Evolutionary conservation across 2,113 vertebrate genomes (phyloP).

Genomic region (Zosterops borbonicus): DNA sequence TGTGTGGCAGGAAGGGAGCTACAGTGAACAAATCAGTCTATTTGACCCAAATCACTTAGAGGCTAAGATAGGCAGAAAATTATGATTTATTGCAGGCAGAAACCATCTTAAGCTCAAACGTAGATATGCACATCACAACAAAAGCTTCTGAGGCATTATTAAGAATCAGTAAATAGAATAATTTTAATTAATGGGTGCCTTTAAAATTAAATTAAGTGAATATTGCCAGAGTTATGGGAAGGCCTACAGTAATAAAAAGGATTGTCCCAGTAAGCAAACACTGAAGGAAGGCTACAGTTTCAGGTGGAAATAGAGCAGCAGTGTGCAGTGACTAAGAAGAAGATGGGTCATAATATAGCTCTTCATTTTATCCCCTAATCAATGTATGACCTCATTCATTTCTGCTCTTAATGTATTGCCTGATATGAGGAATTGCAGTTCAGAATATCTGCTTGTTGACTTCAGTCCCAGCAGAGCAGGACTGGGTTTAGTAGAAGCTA

Average conservation of each 20-base stretch:
- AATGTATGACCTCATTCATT: not conserved
- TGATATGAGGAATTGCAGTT: not conserved
- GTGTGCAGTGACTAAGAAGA: not conserved
- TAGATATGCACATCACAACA: not conserved
- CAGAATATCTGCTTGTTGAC: not conserved
- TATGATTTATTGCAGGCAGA: conserved; percentile 28
- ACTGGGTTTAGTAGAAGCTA: not conserved
- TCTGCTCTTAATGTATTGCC: not conserved
- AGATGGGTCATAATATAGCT: not conserved
- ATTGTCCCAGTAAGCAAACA: not conserved
- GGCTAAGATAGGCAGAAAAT: conserved; percentile 55
- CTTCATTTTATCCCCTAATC: not conserved
- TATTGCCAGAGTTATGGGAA: not conserved
- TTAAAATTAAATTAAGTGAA: conserved; percentile 22
- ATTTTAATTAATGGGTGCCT: not conserved
- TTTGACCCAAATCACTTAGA: conserved; percentile 35
- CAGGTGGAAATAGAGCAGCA: not conserved
- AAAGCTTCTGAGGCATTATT: conserved; percentile 15
- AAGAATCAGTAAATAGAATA: conserved; percentile 2
- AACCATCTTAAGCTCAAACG: not conserved
- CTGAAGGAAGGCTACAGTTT: not conserved
- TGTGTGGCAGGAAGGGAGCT: not conserved
- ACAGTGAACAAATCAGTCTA: not conserved
- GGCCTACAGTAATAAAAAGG: not conserved
- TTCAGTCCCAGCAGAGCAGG: not conserved